These are phyloP conservation scores for Mnemiopsis leidyi DNA, from an alignment of 37 sponge, comb jelly and placozoan species.

Conservation along the genomic window DNA sequence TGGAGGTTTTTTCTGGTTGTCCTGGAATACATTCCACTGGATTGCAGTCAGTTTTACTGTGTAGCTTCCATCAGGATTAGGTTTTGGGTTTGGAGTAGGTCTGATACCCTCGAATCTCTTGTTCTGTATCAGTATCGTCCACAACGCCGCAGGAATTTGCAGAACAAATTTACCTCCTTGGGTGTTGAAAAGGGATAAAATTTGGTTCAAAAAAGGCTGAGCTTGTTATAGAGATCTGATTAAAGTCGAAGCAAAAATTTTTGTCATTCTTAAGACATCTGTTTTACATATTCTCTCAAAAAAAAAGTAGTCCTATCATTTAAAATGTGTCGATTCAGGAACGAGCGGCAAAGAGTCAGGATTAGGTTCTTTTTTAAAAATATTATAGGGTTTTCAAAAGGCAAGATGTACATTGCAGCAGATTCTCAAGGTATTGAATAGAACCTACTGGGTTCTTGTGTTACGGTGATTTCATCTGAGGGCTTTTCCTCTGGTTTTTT, in stretches of 20 bases:
- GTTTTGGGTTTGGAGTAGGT: not conserved
- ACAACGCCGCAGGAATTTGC: not conserved
- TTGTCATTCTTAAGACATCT: not conserved
- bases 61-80: conserved; percentile 46
- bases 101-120: conserved; percentile 20
- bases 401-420: too few relatives aligned
- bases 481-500: not conserved
- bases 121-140: not conserved
- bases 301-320: too few relatives aligned
- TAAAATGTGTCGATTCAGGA: too few relatives aligned
- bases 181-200: not conserved
- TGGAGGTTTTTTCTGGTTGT: conserved; percentile 46
- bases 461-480: not conserved
- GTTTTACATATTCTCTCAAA: too few relatives aligned
- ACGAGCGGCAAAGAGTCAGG: too few relatives aligned
- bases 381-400: too few relatives aligned
- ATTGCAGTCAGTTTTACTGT: conserved; percentile 28
- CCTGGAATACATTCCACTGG: conserved; percentile 36
- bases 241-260: not conserved
- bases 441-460: conserved; percentile 6
- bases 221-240: too few relatives aligned
- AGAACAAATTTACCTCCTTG: conserved; percentile 14
- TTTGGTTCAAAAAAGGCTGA: not conserved
- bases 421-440: too few relatives aligned
- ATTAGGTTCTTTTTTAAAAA: too few relatives aligned